Evolutionary conservation across 2,888 invertebrate genomes (phyloP).

Genomic region (Craniophora ligustri): DNA sequence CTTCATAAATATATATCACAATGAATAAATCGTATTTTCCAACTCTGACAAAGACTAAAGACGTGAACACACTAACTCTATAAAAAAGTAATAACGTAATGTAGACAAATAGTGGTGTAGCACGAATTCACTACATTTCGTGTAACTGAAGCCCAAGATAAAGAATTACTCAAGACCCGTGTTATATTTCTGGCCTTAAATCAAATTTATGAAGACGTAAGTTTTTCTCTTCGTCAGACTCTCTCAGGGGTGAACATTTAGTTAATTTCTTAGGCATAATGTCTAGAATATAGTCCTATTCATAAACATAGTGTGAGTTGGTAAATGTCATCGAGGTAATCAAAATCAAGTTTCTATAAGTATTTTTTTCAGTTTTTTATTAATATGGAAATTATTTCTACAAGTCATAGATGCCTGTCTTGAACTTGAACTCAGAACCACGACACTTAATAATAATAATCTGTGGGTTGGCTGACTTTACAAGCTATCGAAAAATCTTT

Average conservation of each 20-base stretch:
- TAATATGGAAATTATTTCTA: too few relatives aligned
- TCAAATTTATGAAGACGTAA: slow-evolving; percentile 58
- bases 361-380: too few relatives aligned
- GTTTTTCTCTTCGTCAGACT: slow-evolving; percentile 48
- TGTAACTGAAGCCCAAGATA: slow-evolving; percentile 39
- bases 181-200: slow-evolving; percentile 56
- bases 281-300: too few relatives aligned
- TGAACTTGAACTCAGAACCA: too few relatives aligned
- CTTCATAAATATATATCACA: too few relatives aligned
- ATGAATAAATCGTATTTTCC: background rate
- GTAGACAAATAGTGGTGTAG: slow-evolving; percentile 43
- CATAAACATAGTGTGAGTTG: too few relatives aligned
- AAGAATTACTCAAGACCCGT: slow-evolving; percentile 46
- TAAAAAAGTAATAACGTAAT: slow-evolving; percentile 45
- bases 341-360: too few relatives aligned
- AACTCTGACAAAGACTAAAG: slow-evolving; percentile 23
- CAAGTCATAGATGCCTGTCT: too few relatives aligned
- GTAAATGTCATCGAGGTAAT: too few relatives aligned
- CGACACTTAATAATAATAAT: too few relatives aligned
- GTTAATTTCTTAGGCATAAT: slow-evolving; percentile 55
- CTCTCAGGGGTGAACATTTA: slow-evolving; percentile 49
- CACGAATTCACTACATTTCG: slow-evolving; percentile 34
- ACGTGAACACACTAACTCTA: slow-evolving; percentile 26
- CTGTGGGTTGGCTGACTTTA: background rate
- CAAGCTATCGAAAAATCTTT: too few relatives aligned